Evolutionary conservation across 1,140 invertebrate genomes (phyloP), one percentile per base, ranked within the genome.

Genomic region (Heliconius hermathena): DNA sequence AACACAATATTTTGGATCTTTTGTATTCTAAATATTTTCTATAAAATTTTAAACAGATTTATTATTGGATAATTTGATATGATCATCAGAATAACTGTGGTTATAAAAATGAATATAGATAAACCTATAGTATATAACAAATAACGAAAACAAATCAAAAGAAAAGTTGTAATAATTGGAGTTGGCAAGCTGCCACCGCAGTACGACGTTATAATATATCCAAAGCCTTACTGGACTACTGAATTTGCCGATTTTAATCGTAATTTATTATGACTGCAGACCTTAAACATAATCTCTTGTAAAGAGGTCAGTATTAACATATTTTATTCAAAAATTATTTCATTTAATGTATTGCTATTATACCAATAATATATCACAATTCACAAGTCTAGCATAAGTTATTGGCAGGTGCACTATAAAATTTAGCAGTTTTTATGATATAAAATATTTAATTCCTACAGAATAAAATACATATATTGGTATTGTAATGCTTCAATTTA

Each of bases 131-230:
- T 60, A 22, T n/a, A 26, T 9, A 29, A 18, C 26, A 16, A 6
- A 13, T 26, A 66, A 13, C 3, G 13, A 26, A 66, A 29, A 66
- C 8, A 13, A 29, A 26, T 66, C 60, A 2, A 26, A 66, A 66
- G 26, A 66, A 66, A 66, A 76, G 22, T 76, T 71, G 38, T 60
- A 46, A 22, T 76, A 26, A 77, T 77, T 73, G 38, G 41, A 75
- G 82, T 83, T 90, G 87, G 87, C 87, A 73, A 26, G 71, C 33
- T 54, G 87, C 87, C 89, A 87, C 79, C 71, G n/a, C 38, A 66
- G 36, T 52, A 41, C 60, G 74, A 76, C 33, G 29, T 26, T 77
- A 46, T 77, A 36, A 36, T 36, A 36, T 80, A 76, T 80, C 66
- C 76, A 80, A 76, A 49, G 66, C 78, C 66, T 54, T 57, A 70